Base-by-base conservation (phyloP, 2,888 invertebrate species). In the Micropterix aruncella region DNA sequence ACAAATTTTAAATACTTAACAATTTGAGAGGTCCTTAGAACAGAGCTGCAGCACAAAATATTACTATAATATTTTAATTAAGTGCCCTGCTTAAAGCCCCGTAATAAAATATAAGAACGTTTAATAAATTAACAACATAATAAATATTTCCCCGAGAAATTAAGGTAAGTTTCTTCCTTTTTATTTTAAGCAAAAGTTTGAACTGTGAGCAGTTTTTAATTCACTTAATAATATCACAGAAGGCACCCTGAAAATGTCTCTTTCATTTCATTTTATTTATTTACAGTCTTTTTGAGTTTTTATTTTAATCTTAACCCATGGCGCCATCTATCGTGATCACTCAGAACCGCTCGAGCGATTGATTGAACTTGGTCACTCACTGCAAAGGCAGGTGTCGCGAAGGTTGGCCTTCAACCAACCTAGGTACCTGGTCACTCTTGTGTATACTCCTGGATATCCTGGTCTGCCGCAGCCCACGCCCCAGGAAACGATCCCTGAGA, bases 401-500 rank as follows among this genome's bases (percentile, higher is more conserved):
- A 88, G 70, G 55, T 88, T 88, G 4, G 79, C 72, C 52, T 74
- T 73, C 18, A 89, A 73, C 89, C 89, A 89, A 42, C 80, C 80
- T 3, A 82, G 60, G 55, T 83, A 83, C 51, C 75, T 69, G 0
- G 79, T 69, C 12, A 83, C 81, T 50, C 83, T 67, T 1, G 83
- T 83, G 55, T 84, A 84, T 3, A 84, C 83, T 2, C 83, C 83
- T 0, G 83, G 83, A 55, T 81, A 83, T 1, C 82, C 82, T 3
- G 80, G 78, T 49, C 82, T 63, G 1, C 81, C 83, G 55, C 83
- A 83, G 2, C 83, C 83, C 0, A 88, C 85, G 9, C 89, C 89
- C 88, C 88, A 89, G 0, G 87, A 88, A 0, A 89, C 89, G 52
- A 88, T 83, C 19, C 83, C 83, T 83, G 62, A 12, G 71, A 66